Base-by-base conservation (phyloP, 2,888 invertebrate species). In the Seira musarum region DNA sequence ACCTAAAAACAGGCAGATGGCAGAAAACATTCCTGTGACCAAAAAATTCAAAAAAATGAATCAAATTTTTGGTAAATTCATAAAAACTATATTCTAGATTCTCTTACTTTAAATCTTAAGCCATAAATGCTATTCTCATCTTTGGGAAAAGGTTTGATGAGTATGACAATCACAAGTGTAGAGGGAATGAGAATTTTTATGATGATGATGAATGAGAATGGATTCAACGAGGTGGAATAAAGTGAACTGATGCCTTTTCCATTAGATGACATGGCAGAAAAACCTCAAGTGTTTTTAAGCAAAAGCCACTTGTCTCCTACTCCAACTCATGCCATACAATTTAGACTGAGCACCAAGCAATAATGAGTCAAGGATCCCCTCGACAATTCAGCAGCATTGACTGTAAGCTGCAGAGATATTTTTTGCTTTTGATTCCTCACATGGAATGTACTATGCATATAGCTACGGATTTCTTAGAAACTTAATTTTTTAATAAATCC, bases 221-320 rank as follows among this genome's bases (percentile, higher is more conserved):
- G 79, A 74, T 67, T 69, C 63, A 70, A 74, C 71, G 74, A 82
- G 78, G 73, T 78, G 78, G 61, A 60, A 53, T 79, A 75, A 72
- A 71, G 82, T 82, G 82, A 84, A 81, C 82, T 82, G 82, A 83
- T 83, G 80, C 84, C 83, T 82, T 84, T 84, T 85, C 83, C 85
- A 85, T 85, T 85, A 85, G 84, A 84, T 85, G 85, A 85, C 83
- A 79, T 49, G 22, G 84, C 84, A 85, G 70, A 85, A 82, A 80
- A 82, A 82, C 81, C 80, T 83, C 82, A 84, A 84, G 85, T 85
- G 85, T 83, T 84, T 85, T 84, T 82, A 81, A 82, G 82, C 64
- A 78, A 78, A 78, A 77, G 84, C 78, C 84, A 84, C 82, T 82
- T 83, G 83, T 83, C 73, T 74, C 63, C 73, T 79, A 71, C 83